Base-by-base conservation (phyloP, 2,797 vertebrate genomes). In the Sibirionetta formosa region DNA sequence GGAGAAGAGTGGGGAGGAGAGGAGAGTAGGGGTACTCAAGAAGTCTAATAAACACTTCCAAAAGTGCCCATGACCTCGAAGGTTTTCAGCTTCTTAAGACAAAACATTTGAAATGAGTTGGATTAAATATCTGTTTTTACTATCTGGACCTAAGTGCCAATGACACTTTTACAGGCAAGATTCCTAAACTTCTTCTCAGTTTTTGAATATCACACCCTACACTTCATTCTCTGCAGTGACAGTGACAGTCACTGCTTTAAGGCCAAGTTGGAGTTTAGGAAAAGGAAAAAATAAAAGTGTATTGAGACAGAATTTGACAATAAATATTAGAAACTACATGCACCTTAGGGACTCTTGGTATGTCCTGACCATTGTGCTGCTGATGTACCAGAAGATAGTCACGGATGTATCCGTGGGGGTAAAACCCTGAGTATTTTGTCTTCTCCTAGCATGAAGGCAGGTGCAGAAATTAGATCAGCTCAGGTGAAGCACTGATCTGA, bases 391-490 rank as follows among this genome's bases (percentile, higher is more conserved):
- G 46, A 22, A 64, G 48, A 23, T 8, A 38, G 26, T 24, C 26
- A 50, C 0, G 5, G 10, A 63, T 56, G 14, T 54, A 57, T 17
- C 1, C 2, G 9, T 35, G 82, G 6, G 38, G 20, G 29, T 58
- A 77, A 83, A 83, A 44, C 8, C 3, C 14, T 69, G 10, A 72
- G 2, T 42, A 29, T 38, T 76, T 65, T 79, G 14, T 36, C 14
- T 69, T 68, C 48, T 70, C 2, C 14, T 42, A 2, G 2, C 29
- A 26, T n/a, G 31, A 33, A 93, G 44, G 31, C 29, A 81, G 24
- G 9, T 61, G 17, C 50, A 90, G 31, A 71, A 83, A 79, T 42
- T 38, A 4, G 16, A 91, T 69, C n/a, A 70, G 35, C 58, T 88
- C 24, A 69, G 15, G 29, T 53, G 53, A 81, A 90, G 42, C n/a